Base-by-base conservation (phyloP, 2,113 vertebrate species). In the Regulus satrapa region DNA sequence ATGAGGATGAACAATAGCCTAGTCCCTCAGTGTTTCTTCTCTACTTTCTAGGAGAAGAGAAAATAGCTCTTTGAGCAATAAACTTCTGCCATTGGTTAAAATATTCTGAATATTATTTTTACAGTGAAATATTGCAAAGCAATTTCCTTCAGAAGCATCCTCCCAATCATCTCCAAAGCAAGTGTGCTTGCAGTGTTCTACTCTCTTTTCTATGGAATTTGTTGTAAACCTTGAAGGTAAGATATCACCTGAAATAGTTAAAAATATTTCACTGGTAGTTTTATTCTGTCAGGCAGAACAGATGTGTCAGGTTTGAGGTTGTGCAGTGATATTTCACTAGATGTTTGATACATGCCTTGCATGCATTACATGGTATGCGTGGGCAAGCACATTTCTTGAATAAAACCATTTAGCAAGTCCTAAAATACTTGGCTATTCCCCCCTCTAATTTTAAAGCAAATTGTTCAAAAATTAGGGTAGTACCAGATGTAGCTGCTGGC, bases 401-500 rank as follows among this genome's bases (percentile, higher is more conserved):
- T 79, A 69, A 89, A 95, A 58, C 51, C 49, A 54, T 95, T 82
- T 88, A 95, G 81, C 74, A 94, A 94, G 54, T 88, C 67, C 54
- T 95, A 54, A 96, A 87, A 79, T 94, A 82, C 79, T 91, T 95
- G 84, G 56, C 78, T 80, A 23, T 69, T 58, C 18, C 19, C 54
- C 64, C 36, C 77, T 85, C 77, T 89, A 94, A 91, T 95, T 97
- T 96, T 94, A 54, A 94, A 89, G 77, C 21, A 80, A 94, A 93
- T n/a, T 71, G 32, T 79, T 95, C 74, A 95, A 94, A 78, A 88
- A 84, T 46, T 38, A 79, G 75, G 88, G 68, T 84, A 93, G 79
- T 61, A 89, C 80, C 89, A 96, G 95, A 95, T 94, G 91, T 91
- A 97, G 96, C 55, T 96, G 84, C 94, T 96, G 94, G 92, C 96